Evolutionary conservation across 2,888 invertebrate species (phyloP), one percentile per base, ranked within the genome.

Genomic region (Crepidodera aurea): DNA sequence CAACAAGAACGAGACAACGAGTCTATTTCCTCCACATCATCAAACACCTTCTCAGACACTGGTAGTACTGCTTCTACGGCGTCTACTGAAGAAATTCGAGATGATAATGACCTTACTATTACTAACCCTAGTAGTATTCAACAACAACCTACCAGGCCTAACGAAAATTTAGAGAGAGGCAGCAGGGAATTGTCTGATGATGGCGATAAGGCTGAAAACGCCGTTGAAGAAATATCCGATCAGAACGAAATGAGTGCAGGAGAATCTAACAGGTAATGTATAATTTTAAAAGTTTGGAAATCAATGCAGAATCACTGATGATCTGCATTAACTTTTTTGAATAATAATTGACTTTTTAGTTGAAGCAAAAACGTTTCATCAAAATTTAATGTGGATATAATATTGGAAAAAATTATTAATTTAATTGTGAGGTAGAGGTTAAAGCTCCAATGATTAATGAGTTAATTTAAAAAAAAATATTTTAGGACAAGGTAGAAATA

Each of bases 1-100:
- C 40, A 62, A 13, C 53, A 62, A 22, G 42, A 48, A 2, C 59
- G 51, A 19, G 71, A 74, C 22, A 72, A 62, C 44, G 73, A 72
- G 39, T 69, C 73, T 1, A 74, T 76, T 12, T 74, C 73, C 39
- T 77, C 77, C 0, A 70, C 76, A 1, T 77, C 78, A 0, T 78
- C 79, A 0, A 79, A 79, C 0, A 78, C 79, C 6, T 75, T 74
- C 63, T 77, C 77, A 1, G 76, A 75, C 37, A 75, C 69, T 2
- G 71, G 68, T 13, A 70, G 69, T 48, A 72, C 71, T 12, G 72
- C 66, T 32, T 73, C 73, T 15, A 73, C 74, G 1, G 71, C 66
- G 2, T 72, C 73, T 4, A 64, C 69, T 0, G 73, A 73, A 34
- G 72, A 71, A 34, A 51, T 63, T 5, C 63, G 59, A 51, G 61